These are phyloP conservation scores for Aphelenchoides avenae DNA, from an alignment of 1,140 invertebrate species.

Conservation along the genomic window DNA sequence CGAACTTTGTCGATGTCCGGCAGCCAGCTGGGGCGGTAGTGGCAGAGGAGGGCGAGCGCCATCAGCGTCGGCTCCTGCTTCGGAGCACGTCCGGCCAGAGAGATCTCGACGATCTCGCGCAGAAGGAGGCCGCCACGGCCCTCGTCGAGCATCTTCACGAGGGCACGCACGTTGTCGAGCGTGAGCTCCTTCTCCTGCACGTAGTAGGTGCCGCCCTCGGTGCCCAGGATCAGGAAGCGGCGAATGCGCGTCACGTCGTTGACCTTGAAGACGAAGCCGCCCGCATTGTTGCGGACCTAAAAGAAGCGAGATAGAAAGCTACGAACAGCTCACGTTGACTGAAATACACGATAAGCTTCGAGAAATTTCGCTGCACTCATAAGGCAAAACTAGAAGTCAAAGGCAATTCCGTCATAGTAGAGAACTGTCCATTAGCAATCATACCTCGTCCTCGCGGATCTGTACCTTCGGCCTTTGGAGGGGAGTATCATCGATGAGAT, in stretches of 20 bases:
- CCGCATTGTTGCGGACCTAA: slow-evolving; percentile 57
- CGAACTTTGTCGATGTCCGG: too few species aligned
- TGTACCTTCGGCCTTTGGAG: too few species aligned
- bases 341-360: too few species aligned
- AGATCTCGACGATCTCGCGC: slow-evolving; percentile 52
- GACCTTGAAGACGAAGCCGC: slow-evolving; percentile 59
- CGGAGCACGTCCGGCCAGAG: slow-evolving; percentile 57
- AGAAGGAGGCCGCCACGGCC: slow-evolving; percentile 57
- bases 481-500: too few species aligned
- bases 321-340: too few species aligned
- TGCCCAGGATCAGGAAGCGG: slow-evolving; percentile 60
- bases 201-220: slow-evolving; percentile 57
- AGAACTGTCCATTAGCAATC: too few species aligned
- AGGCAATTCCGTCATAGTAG: too few species aligned
- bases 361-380: too few species aligned
- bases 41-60: slow-evolving; percentile 59
- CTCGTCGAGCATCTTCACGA: slow-evolving; percentile 54
- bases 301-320: slow-evolving; percentile 15
- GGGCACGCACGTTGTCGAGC: slow-evolving; percentile 49
- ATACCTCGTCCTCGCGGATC: too few species aligned
- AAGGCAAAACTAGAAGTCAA: too few species aligned
- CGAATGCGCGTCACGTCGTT: slow-evolving; percentile 56
- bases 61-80: slow-evolving; percentile 51
- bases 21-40: too few species aligned
- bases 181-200: slow-evolving; percentile 49